Percentiles rank a stretch among this genome's conserved stretches.
phyloP scores from a whole-genome alignment of 2,797 vertebrate genomes.

The Staurois parvus region DNA sequence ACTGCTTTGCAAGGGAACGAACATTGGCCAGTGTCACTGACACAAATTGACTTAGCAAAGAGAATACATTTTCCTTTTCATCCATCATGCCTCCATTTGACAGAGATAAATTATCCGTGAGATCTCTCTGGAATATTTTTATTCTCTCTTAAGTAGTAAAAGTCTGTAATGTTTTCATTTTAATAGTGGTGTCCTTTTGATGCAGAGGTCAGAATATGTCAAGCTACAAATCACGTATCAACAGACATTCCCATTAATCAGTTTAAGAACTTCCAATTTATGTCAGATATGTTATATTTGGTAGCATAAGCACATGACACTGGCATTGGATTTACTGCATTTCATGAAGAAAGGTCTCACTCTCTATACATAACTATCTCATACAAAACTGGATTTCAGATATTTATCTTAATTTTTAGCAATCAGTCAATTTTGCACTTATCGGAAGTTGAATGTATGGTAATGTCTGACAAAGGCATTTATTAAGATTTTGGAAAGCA shows the following conservation, averaged over 20 bases:
- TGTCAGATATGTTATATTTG: constrained; percentile 30
- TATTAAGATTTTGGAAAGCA: background rate
- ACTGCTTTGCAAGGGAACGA: constrained; percentile 35
- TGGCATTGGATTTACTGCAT: background rate
- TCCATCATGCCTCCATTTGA: constrained; percentile 56
- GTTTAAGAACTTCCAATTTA: constrained; percentile 32
- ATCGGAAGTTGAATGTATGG: background rate
- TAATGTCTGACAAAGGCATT: background rate
- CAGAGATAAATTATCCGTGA: constrained; percentile 57
- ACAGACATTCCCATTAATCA: constrained; percentile 28
- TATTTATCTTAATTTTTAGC: background rate
- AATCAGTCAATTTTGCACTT: background rate
- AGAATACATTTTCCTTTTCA: constrained; percentile 55
- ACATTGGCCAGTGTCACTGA: constrained; percentile 50
- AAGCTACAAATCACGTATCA: constrained; percentile 50
- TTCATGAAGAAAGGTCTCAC: background rate
- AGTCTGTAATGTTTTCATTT: constrained; percentile 48
- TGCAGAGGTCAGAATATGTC: constrained; percentile 55
- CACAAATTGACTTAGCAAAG: constrained; percentile 51
- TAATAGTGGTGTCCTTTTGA: constrained; percentile 57
- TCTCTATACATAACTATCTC: background rate
- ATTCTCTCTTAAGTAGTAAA: constrained; percentile 61
- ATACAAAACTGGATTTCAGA: background rate
- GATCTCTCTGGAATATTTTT: constrained; percentile 59
- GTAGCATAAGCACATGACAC: background rate